phyloP scores from a whole-genome alignment of 2,888 invertebrate genomes.

The Timema podura region DNA sequence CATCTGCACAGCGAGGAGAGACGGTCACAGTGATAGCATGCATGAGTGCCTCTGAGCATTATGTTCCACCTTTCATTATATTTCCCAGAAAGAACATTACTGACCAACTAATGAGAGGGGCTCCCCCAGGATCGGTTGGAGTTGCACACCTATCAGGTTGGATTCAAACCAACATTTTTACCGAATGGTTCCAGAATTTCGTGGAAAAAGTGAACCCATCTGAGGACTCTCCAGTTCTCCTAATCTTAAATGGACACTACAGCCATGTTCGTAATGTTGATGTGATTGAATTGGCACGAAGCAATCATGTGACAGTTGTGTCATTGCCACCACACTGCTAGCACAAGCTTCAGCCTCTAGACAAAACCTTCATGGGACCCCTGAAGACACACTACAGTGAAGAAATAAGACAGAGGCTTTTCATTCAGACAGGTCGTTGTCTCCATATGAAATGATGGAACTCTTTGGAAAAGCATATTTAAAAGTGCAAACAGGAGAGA shows the following conservation, averaged over 20 bases:
- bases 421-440: neutral
- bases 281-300: constrained; percentile 14
- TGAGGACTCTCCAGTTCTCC: constrained; percentile 12
- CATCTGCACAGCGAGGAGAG: constrained; percentile 12
- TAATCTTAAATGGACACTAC: constrained; percentile 18
- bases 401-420: neutral
- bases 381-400: constrained; percentile 14
- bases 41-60: constrained; percentile 18
- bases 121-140: constrained; percentile 14
- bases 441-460: neutral
- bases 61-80: constrained; percentile 10
- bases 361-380: constrained; percentile 19
- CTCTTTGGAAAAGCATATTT: neutral
- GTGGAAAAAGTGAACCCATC: constrained; percentile 8
- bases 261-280: constrained; percentile 16
- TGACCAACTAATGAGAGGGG: constrained; percentile 8
- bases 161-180: constrained; percentile 16
- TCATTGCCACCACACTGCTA: constrained; percentile 17
- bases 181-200: constrained; percentile 14
- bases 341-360: constrained; percentile 16
- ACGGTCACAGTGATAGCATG: constrained; percentile 12
- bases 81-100: constrained; percentile 18
- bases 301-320: constrained; percentile 19
- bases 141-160: constrained; percentile 16
- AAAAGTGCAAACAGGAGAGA: neutral